A percentile compares a stretch with the other conserved stretches of the same genome.
Evolutionary conservation across 2,113 vertebrate species (phyloP).

Genomic region (Entosphenus tridentatus): DNA sequence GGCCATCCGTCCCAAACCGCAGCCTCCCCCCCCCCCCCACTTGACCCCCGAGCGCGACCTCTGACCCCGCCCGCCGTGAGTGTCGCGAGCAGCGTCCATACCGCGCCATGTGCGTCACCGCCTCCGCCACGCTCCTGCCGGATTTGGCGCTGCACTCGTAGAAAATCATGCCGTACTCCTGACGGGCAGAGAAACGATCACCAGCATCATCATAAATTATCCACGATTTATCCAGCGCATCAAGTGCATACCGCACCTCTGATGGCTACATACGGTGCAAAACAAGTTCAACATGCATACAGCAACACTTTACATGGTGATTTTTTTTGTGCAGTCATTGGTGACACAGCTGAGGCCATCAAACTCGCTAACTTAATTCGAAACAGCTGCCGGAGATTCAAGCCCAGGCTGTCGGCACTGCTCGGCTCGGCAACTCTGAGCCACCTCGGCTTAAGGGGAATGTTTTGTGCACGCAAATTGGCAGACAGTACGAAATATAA

Average conservation of each 20-base stretch:
- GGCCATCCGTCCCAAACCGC: background rate
- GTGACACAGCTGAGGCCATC: background rate
- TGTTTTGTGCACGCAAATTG: too few relatives aligned
- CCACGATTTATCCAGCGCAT: background rate
- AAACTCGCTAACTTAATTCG: too few relatives aligned
- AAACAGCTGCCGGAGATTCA: too few relatives aligned
- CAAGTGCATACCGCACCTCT: background rate
- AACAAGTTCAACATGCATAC: background rate
- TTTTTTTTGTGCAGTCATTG: background rate
- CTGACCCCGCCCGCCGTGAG: background rate
- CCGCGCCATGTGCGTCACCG: slow-evolving; percentile 38
- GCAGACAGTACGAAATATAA: too few relatives aligned
- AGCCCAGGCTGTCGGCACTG: too few relatives aligned
- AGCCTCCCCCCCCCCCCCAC: background rate
- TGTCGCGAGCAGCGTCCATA: slow-evolving; percentile 14
- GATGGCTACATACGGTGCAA: background rate
- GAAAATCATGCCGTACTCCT: slow-evolving; percentile 42
- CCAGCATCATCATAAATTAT: background rate
- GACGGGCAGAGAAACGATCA: slow-evolving; percentile 14
- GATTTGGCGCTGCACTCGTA: slow-evolving; percentile 41
- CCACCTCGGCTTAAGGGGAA: too few relatives aligned
- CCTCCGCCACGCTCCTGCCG: slow-evolving; percentile 27
- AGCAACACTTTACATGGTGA: background rate
- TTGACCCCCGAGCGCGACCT: background rate
- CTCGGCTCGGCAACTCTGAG: too few relatives aligned